phyloP scores from a whole-genome alignment of 1,140 invertebrate genomes.

The Drosophila carrolli region DNA sequence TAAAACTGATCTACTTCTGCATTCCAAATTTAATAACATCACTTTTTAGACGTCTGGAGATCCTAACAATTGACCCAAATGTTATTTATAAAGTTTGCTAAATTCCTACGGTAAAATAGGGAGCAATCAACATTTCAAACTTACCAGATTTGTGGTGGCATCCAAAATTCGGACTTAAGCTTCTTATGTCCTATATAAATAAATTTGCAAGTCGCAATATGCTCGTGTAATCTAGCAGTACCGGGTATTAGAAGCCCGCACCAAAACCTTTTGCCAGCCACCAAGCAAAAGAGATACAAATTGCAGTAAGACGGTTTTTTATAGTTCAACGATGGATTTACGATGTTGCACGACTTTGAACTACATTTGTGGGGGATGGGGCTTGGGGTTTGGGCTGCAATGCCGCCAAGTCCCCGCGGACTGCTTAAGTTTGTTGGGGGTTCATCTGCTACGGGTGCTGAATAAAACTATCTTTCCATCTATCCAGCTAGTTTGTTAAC shows the following conservation, averaged over 20 bases:
- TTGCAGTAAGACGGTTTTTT: slow-evolving; percentile 77
- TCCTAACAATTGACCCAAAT: no score
- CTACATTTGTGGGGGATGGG: slow-evolving; percentile 68
- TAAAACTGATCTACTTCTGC: no score
- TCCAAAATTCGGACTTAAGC: no score
- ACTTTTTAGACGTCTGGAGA: no score
- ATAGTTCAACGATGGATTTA: slow-evolving; percentile 83
- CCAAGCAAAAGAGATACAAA: slow-evolving; percentile 73
- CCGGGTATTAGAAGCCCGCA: slow-evolving; percentile 6
- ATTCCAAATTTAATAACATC: no score
- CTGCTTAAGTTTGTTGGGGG: slow-evolving; percentile 48
- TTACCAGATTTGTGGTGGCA: no score
- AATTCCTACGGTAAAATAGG: no score
- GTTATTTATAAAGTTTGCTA: no score
- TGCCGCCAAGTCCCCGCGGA: slow-evolving; percentile 29
- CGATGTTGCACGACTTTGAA: slow-evolving; percentile 81
- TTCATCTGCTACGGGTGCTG: slow-evolving; percentile 21
- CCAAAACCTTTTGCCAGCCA: slow-evolving; percentile 43
- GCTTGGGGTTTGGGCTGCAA: slow-evolving; percentile 22
- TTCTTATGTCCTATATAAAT: no score
- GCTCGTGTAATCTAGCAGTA: background rate
- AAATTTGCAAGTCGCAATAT: background rate
- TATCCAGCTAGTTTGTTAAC: slow-evolving; percentile 59
- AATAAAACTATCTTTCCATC: slow-evolving; percentile 45
- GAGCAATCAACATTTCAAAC: no score